Evolutionary conservation across 2,797 vertebrate genomes (phyloP).

Genomic region (Falco rusticolus): DNA sequence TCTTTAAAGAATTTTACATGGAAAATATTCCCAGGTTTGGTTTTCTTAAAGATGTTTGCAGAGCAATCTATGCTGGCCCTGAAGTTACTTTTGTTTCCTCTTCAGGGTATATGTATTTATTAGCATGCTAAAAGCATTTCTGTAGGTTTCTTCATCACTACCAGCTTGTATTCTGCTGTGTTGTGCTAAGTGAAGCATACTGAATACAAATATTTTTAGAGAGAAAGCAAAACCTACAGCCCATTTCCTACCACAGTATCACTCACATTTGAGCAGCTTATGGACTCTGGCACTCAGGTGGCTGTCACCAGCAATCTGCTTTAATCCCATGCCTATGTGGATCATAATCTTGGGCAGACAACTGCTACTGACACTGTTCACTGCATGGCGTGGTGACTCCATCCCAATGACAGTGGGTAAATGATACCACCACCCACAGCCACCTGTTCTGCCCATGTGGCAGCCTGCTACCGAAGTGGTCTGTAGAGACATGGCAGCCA

Average conservation of each 20-base stretch:
- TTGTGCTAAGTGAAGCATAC: neutral
- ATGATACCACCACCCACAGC: conserved; percentile 54
- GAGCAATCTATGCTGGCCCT: neutral
- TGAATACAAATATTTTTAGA: neutral
- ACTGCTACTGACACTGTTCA: conserved; percentile 19
- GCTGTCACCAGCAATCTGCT: neutral
- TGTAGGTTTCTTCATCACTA: neutral
- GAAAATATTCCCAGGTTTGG: neutral
- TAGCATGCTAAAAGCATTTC: neutral
- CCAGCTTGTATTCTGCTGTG: neutral
- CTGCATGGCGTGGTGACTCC: conserved; percentile 4
- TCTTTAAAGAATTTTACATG: neutral
- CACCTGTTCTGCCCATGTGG: conserved; percentile 59
- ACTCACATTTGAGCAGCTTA: neutral
- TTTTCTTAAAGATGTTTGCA: neutral
- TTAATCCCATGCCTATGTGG: neutral
- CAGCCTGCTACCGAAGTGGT: neutral
- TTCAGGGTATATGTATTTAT: neutral
- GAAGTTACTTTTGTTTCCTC: neutral
- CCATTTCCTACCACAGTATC: neutral
- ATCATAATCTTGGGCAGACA: conserved; percentile 28
- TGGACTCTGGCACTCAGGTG: neutral
- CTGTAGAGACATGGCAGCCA: neutral
- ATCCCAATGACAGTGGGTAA: conserved; percentile 42
- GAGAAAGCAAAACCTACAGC: neutral